Evolutionary conservation across 1,140 invertebrate species (phyloP).

Genomic region (Dendroctonus ponderosae): DNA sequence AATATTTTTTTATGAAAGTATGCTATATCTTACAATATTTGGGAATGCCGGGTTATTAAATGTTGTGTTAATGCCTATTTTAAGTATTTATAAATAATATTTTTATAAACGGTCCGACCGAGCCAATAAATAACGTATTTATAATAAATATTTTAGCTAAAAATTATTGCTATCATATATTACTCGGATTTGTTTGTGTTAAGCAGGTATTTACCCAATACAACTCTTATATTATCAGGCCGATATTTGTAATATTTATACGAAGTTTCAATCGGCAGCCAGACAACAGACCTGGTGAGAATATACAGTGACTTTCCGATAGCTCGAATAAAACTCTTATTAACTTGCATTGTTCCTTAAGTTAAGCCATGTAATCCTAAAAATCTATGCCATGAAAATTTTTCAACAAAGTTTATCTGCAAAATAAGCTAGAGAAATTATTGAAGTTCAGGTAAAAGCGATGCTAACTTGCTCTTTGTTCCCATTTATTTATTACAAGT

Average conservation of each 20-base stretch:
- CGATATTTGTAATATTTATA: constrained; percentile 11
- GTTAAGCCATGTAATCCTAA: background rate
- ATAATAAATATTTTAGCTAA: constrained; percentile 18
- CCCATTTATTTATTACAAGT: no score
- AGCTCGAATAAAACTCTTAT: background rate
- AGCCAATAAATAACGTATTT: constrained; percentile 21
- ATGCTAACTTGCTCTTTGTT: no score
- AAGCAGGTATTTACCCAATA: constrained; percentile 18
- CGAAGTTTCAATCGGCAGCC: background rate
- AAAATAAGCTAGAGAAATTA: no score
- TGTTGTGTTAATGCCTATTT: background rate
- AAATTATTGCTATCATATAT: constrained; percentile 21
- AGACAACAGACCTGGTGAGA: no score
- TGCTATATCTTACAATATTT: no score
- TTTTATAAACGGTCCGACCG: constrained; percentile 3
- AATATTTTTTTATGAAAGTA: no score
- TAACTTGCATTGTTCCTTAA: background rate
- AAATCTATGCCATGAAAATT: background rate
- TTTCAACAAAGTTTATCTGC: background rate
- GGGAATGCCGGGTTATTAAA: background rate
- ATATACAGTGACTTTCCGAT: no score
- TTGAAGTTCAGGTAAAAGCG: no score
- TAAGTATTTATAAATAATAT: constrained; percentile 12
- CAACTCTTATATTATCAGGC: constrained; percentile 6
- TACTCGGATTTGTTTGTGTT: constrained; percentile 19